Evolutionary conservation across 2,113 vertebrate species (phyloP).

Genomic region (Indicator maculatus): DNA sequence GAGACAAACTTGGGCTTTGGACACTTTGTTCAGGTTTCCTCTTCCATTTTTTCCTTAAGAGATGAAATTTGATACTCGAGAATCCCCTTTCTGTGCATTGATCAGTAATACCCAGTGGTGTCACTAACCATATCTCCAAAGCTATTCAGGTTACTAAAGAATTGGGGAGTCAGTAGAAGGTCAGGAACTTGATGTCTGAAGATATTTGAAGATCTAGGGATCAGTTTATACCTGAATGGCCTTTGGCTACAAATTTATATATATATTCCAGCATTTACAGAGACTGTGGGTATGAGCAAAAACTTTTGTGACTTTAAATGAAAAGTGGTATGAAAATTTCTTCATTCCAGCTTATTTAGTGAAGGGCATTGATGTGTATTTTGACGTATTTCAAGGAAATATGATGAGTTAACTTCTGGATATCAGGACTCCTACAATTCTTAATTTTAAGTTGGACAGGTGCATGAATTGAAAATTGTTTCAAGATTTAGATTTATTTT

Average conservation of each 20-base stretch:
- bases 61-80: background rate
- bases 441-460: background rate
- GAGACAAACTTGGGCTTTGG: background rate
- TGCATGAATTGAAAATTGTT: background rate
- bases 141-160: background rate
- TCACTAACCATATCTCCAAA: background rate
- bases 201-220: background rate
- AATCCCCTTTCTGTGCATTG: background rate
- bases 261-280: background rate
- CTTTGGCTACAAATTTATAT: background rate
- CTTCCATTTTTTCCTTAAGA: background rate
- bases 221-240: background rate
- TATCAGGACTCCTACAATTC: background rate
- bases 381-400: background rate
- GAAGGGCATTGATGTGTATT: background rate
- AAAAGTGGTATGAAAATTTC: background rate
- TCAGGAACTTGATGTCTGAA: background rate
- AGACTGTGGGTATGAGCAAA: background rate
- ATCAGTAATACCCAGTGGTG: background rate
- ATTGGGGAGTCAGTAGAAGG: background rate
- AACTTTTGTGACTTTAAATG: background rate
- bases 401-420: background rate
- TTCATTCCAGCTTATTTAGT: background rate
- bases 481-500: background rate
- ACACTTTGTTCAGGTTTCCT: background rate